Percentiles rank a stretch among this genome's conserved stretches.
Evolutionary conservation across 2,888 invertebrate species (phyloP).

Genomic region (Lasiommata megera): DNA sequence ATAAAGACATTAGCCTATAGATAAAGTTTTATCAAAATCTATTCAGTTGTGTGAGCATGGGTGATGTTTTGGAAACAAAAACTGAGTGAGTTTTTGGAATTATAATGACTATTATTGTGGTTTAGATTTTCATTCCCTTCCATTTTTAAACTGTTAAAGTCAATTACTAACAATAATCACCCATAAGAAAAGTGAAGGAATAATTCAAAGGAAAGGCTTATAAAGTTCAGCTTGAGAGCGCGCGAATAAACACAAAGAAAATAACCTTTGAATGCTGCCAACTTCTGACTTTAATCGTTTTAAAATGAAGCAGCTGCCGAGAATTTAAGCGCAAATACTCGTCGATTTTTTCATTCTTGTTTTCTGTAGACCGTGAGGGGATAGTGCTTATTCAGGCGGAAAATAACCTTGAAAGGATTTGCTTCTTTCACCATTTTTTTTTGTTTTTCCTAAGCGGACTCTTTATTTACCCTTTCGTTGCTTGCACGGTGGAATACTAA

Average conservation of each 20-base stretch:
- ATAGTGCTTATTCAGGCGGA: constrained; percentile 9
- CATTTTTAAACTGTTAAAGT: too few species aligned
- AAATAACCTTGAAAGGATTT: not conserved
- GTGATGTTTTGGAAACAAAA: too few species aligned
- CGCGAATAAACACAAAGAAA: constrained; percentile 18
- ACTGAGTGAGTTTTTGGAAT: too few species aligned
- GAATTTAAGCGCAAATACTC: constrained; percentile 19
- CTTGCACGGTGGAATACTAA: too few species aligned
- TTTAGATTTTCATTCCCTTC: too few species aligned
- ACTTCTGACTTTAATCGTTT: constrained; percentile 23
- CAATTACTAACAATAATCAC: not conserved
- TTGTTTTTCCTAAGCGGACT: not conserved
- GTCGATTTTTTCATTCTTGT: constrained; percentile 16
- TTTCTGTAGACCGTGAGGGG: constrained; percentile 7
- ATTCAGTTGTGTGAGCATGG: too few species aligned
- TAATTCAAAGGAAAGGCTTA: constrained; percentile 17
- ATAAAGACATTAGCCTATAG: too few species aligned
- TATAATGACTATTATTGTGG: too few species aligned
- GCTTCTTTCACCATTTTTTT: not conserved
- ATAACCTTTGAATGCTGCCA: constrained; percentile 14
- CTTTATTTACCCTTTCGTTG: not conserved
- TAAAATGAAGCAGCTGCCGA: constrained; percentile 22
- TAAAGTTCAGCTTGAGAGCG: constrained; percentile 12
- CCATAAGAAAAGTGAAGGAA: constrained; percentile 7
- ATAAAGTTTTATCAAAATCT: too few species aligned